A percentile compares a stretch with the other conserved stretches of the same genome.
Conservation (phyloP, 2,888 invertebrate genomes). For the Alsophila aescularia region DNA sequence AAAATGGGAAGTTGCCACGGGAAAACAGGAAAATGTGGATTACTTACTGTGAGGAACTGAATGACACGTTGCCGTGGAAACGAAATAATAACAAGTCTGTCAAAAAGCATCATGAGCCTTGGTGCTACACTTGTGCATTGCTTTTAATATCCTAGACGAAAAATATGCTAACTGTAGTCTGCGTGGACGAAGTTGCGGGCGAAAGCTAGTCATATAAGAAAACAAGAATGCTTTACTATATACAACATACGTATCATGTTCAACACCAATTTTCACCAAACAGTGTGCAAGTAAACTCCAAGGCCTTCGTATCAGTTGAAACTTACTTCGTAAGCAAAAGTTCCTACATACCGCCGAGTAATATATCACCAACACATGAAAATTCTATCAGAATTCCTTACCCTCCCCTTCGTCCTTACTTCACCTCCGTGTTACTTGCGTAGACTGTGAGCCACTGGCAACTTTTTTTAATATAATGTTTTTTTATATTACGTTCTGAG, state of each 20-base stretch:
- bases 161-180: too few relatives aligned
- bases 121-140: too few relatives aligned
- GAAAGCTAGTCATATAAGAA: too few relatives aligned
- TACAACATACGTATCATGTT: background rate
- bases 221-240: background rate
- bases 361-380: constrained; percentile 42
- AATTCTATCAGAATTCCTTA: constrained; percentile 41
- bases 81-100: too few relatives aligned
- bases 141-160: too few relatives aligned
- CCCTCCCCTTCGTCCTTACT: constrained; percentile 18
- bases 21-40: too few relatives aligned
- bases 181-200: too few relatives aligned
- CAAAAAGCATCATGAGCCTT: too few relatives aligned
- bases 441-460: background rate
- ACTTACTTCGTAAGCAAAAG: constrained; percentile 38
- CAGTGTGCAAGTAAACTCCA: constrained; percentile 1
- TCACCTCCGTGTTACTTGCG: constrained; percentile 16
- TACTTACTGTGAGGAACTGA: too few relatives aligned
- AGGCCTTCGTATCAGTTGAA: constrained; percentile 27
- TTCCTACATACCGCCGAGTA: constrained; percentile 35
- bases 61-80: too few relatives aligned
- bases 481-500: too few relatives aligned
- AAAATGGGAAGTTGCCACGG: too few relatives aligned
- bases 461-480: constrained; percentile 16
- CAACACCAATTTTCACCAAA: constrained; percentile 6